Percentiles rank a stretch among this genome's conserved stretches.
These are phyloP conservation scores for Acleris cristana DNA, from an alignment of 2,888 invertebrate species.

Conservation along the genomic window DNA sequence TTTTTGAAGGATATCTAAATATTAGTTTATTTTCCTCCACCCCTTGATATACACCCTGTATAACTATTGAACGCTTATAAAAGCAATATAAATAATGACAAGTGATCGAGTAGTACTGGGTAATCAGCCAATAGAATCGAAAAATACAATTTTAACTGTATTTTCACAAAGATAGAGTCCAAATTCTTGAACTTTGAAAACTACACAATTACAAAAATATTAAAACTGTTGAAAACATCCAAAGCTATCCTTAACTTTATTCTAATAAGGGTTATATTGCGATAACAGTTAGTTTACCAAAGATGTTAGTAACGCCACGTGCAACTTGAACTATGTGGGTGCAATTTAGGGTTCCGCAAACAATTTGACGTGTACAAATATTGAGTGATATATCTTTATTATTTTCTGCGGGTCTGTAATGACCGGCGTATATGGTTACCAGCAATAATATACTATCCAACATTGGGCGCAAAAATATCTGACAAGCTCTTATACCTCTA, in stretches of 20 bases:
- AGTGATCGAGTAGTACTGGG: constrained; percentile 13
- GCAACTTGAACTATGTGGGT: constrained; percentile 14
- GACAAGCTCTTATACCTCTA: too few relatives aligned
- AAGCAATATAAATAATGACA: constrained; percentile 1
- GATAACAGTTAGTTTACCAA: neutral
- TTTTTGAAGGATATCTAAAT: neutral
- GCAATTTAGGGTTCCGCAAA: constrained; percentile 25
- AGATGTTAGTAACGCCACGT: constrained; percentile 19
- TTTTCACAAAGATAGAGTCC: neutral
- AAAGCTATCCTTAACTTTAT: neutral
- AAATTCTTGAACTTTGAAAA: constrained; percentile 1
- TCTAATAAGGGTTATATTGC: neutral
- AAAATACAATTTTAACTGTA: neutral
- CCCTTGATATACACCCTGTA: neutral
- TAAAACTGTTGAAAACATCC: neutral
- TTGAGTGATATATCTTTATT: constrained; percentile 20
- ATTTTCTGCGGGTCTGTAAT: constrained; percentile 21
- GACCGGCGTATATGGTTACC: too few relatives aligned
- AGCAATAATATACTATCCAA: too few relatives aligned
- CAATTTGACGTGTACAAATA: constrained; percentile 20
- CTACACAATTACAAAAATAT: neutral
- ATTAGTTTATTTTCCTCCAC: neutral
- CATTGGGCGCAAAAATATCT: too few relatives aligned
- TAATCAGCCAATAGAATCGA: neutral
- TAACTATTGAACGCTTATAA: constrained; percentile 12